Evolutionary conservation across 2,888 invertebrate genomes (phyloP).

Genomic region (Melanostoma scalare): DNA sequence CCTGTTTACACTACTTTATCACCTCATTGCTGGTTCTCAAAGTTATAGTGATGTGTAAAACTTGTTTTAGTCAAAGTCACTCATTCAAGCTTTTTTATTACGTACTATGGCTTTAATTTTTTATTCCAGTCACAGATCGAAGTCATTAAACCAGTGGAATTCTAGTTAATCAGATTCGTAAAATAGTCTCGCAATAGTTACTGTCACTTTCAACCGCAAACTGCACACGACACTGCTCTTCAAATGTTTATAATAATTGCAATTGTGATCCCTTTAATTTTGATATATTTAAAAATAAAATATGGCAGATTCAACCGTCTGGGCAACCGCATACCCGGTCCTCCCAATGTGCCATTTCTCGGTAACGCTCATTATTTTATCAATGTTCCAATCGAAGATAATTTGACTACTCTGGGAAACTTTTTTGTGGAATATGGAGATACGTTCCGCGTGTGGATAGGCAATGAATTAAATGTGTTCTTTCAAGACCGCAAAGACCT

Average conservation of each 20-base stretch:
- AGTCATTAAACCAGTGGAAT: too few species aligned
- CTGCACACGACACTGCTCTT: too few species aligned
- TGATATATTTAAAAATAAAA: not conserved
- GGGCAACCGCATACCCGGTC: conserved; percentile 41
- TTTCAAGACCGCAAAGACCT: conserved; percentile 60
- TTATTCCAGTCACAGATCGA: too few species aligned
- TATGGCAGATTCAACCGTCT: conserved; percentile 3
- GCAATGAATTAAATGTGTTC: conserved; percentile 62
- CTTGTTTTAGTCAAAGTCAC: too few species aligned
- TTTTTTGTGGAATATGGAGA: conserved; percentile 31
- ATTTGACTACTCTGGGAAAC: conserved; percentile 74
- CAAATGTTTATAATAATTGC: conserved; percentile 1
- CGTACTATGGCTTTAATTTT: too few species aligned
- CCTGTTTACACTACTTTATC: too few species aligned
- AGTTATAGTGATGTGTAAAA: too few species aligned
- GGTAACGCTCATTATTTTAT: conserved; percentile 44
- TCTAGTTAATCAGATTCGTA: too few species aligned
- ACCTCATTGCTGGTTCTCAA: too few species aligned
- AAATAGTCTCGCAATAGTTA: too few species aligned
- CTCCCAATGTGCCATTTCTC: conserved; percentile 16
- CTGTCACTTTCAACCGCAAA: too few species aligned
- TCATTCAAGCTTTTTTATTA: too few species aligned
- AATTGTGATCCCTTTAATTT: not conserved
- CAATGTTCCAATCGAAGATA: conserved; percentile 17
- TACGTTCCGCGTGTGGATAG: conserved; percentile 70